Base-by-base conservation (phyloP, 2,888 invertebrate species). In the Mactromeris polynyma region DNA sequence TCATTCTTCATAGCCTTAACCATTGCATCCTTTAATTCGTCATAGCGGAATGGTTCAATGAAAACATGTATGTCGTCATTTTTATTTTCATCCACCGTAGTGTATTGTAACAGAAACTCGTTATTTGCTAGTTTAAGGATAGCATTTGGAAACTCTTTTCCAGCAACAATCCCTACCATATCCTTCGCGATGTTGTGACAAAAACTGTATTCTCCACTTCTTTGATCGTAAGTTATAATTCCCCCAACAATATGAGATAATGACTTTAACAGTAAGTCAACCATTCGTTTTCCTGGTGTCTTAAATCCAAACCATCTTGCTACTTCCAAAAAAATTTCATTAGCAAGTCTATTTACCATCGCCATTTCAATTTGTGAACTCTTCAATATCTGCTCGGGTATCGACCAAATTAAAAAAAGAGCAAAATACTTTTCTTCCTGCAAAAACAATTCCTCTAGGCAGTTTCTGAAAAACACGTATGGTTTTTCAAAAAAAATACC, bases 391-490 rank as follows among this genome's bases (percentile, higher is more conserved):
- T 88, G 84, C 3, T 38, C 26, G 4, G 19, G 73, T 38, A 36
- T 90, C 26, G 88, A 36, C 90, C 90, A 90, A 19, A 90, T 54
- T 14, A 88, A 54, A 33, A n/a, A n/a, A n/a, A n/a, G n/a, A n/a
- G n/a, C n/a, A n/a, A n/a, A n/a, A n/a, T n/a, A n/a, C n/a, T n/a
- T 85, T 81, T 90, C 85, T 19, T 86, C 87, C 14, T 84, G 78
- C 21, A 38, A 51, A 58, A 58, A 36, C 19, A 88, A 33, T n/a
- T 90, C 86, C n/a, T 86, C 86, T 19, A 90, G 36, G 46, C 88
- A 88, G 3, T n/a, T n/a, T n/a, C n/a, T n/a, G n/a, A n/a, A n/a
- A n/a, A n/a, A n/a, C n/a, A n/a, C n/a, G n/a, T n/a, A 69, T 82
- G 90, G 90, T 36, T 79, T 33, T 19, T 14, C 0, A 46, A 90